phyloP scores from a whole-genome alignment of 2,888 invertebrate genomes.

The Galeopsomyia nigrocyanea region DNA sequence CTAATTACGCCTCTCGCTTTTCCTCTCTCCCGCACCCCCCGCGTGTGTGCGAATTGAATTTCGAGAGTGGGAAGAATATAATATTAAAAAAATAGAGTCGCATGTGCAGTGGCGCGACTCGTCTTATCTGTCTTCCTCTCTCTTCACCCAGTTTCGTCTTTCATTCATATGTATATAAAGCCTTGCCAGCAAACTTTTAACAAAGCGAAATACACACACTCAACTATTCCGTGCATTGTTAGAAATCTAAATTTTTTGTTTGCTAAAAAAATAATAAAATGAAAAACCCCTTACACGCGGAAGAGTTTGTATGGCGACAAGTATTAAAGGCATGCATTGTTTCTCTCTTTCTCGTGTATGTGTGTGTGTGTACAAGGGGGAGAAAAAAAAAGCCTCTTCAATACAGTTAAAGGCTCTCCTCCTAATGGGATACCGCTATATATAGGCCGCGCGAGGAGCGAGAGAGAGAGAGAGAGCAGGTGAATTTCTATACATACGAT shows the following conservation, averaged over 20 bases:
- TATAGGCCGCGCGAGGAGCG: too few relatives aligned
- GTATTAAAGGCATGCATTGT: background rate
- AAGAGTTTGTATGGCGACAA: too few relatives aligned
- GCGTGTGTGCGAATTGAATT: too few relatives aligned
- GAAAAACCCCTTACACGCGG: too few relatives aligned
- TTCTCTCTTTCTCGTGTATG: conserved; percentile 29
- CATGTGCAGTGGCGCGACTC: conserved; percentile 2
- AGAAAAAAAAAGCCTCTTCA: background rate
- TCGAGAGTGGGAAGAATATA: too few relatives aligned
- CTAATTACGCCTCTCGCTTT: too few relatives aligned
- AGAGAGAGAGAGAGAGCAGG: too few relatives aligned
- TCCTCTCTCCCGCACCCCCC: too few relatives aligned
- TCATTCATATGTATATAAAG: conserved; percentile 32
- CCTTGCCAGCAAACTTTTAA: too few relatives aligned
- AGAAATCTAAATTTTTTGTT: background rate
- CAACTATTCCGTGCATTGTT: conserved; percentile 21
- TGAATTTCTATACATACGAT: too few relatives aligned
- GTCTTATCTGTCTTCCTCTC: conserved; percentile 28
- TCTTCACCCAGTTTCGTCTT: conserved; percentile 45
- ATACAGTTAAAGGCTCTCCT: too few relatives aligned
- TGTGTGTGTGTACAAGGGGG: background rate
- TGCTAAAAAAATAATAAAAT: background rate
- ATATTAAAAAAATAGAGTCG: background rate
- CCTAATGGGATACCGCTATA: too few relatives aligned
- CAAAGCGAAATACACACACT: background rate